Conservation (phyloP, 53 echinoderm and acorn worm genomes). For the Mesocentrotus franciscanus region DNA sequence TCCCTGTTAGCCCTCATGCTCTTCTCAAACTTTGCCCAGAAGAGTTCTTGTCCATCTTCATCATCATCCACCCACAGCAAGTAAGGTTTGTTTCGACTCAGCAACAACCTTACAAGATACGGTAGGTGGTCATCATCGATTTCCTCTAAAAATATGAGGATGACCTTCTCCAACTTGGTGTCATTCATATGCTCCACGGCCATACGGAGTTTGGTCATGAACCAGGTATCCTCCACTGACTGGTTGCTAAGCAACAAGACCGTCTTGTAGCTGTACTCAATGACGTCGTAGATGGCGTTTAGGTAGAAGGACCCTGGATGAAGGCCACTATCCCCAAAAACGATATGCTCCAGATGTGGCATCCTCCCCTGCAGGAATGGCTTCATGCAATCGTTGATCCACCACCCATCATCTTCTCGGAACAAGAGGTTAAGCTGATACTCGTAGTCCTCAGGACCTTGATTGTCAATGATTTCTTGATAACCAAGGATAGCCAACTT, state of each 20-base stretch:
- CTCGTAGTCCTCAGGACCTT: constrained; percentile 11
- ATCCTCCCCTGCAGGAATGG: constrained; percentile 3
- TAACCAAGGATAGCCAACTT: constrained; percentile 36
- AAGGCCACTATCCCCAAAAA: constrained; percentile 13
- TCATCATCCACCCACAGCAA: too few relatives aligned
- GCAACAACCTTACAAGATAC: too few relatives aligned
- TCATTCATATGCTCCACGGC: constrained; percentile 57
- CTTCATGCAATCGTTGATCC: constrained; percentile 27
- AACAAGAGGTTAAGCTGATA: constrained; percentile 55
- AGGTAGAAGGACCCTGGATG: neutral
- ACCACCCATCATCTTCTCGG: neutral
- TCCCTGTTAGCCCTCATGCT: too few relatives aligned
- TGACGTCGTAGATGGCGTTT: neutral
- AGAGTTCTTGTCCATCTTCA: too few relatives aligned
- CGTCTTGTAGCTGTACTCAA: constrained; percentile 44
- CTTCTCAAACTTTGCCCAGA: too few relatives aligned
- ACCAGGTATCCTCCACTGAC: constrained; percentile 21
- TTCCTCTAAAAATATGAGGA: neutral
- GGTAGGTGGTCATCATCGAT: too few relatives aligned
- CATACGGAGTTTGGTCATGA: constrained; percentile 49
- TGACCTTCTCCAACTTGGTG: constrained; percentile 38
- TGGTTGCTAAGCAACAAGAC: constrained; percentile 27
- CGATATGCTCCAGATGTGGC: neutral
- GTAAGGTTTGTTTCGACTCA: too few relatives aligned
- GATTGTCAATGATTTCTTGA: neutral